phyloP scores from a whole-genome alignment of 2,888 invertebrate species.

The Polyploca ridens region DNA sequence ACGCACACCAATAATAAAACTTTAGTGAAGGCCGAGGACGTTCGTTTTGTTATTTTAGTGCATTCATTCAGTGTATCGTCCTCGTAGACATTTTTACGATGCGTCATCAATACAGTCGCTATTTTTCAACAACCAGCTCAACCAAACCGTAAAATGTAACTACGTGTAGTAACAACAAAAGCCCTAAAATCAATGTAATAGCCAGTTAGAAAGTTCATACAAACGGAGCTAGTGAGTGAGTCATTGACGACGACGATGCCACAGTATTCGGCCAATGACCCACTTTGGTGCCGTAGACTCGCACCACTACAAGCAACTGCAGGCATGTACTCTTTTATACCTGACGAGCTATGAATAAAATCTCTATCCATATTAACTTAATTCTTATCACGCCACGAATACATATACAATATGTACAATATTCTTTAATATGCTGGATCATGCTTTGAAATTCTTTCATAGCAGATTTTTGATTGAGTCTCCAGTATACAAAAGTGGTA shows the following conservation, averaged over 20 bases:
- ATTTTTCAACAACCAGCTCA: slow-evolving; percentile 23
- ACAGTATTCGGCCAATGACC: slow-evolving; percentile 80
- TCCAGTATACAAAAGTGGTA: no score
- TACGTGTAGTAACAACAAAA: slow-evolving; percentile 25
- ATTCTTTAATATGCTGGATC: neutral
- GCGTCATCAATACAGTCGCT: slow-evolving; percentile 48
- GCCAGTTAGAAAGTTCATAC: slow-evolving; percentile 56
- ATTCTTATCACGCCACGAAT: neutral
- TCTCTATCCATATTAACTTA: neutral
- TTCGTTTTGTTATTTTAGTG: slow-evolving; percentile 65
- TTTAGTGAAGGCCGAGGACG: slow-evolving; percentile 68
- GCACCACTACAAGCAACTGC: slow-evolving; percentile 31
- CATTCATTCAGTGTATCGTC: slow-evolving; percentile 70
- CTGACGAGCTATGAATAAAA: neutral
- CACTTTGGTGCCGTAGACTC: slow-evolving; percentile 62
- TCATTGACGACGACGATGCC: slow-evolving; percentile 60
- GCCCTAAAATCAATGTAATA: slow-evolving; percentile 52
- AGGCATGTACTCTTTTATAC: slow-evolving; percentile 16
- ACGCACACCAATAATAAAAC: slow-evolving; percentile 44
- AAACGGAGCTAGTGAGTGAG: slow-evolving; percentile 68
- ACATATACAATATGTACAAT: neutral
- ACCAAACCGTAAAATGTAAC: slow-evolving; percentile 26
- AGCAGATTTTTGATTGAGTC: neutral
- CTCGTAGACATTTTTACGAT: slow-evolving; percentile 54
- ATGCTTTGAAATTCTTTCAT: neutral